Percentiles rank a stretch among this genome's conserved stretches.
Conservation (phyloP, 2,888 invertebrate genomes). For the Scaptodrosophila latifasciaeformis region DNA sequence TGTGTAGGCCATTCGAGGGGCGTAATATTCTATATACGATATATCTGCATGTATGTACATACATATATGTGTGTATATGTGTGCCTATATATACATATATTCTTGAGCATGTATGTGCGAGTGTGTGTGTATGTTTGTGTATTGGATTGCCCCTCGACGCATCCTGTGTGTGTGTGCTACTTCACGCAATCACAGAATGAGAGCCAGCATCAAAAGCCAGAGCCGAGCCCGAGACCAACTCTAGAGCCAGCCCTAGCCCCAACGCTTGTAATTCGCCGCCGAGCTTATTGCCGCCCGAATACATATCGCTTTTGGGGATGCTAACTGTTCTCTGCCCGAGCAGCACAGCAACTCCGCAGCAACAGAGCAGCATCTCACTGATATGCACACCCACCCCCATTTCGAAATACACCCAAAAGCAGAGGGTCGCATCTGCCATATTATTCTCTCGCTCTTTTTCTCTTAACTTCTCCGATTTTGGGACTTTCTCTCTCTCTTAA, state of each 20-base stretch:
- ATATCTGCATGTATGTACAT: no score
- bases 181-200: conserved; percentile 14
- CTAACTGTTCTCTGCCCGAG: conserved; percentile 45
- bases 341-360: conserved; percentile 19
- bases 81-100: conserved; percentile 11
- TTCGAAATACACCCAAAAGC: conserved; percentile 6
- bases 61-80: conserved; percentile 29
- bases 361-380: conserved; percentile 18
- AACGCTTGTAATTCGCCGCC: conserved; percentile 20
- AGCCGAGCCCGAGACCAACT: not conserved
- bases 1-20: not conserved
- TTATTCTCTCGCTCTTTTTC: conserved; percentile 42
- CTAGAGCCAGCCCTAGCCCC: conserved; percentile 17
- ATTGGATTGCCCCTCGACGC: no score
- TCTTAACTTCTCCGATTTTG: conserved; percentile 42
- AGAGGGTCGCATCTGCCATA: conserved; percentile 11
- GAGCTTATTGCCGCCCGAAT: conserved; percentile 49
- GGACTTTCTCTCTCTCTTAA: conserved; percentile 22
- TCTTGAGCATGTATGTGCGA: conserved; percentile 8
- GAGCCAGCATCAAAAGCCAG: not conserved
- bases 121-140: not conserved
- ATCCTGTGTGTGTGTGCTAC: conserved; percentile 18
- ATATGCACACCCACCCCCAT: conserved; percentile 24
- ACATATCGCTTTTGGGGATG: conserved; percentile 71
- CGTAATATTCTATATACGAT: no score